These are phyloP conservation scores for Anguilla pacifica DNA, from an alignment of 2,797 vertebrate genomes.

Conservation along the genomic window DNA sequence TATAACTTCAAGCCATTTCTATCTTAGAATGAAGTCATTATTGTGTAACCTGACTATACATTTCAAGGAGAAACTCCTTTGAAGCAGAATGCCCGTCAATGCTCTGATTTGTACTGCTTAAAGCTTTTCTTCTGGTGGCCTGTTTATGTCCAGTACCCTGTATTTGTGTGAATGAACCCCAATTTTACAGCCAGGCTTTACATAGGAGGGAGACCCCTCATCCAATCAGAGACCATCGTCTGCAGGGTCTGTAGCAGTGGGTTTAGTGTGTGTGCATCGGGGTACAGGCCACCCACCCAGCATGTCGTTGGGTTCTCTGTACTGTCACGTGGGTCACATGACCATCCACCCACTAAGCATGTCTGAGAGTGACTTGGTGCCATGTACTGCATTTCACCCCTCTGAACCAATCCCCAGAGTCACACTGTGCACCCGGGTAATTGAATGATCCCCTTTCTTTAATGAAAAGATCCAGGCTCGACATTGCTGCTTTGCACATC, in stretches of 20 bases:
- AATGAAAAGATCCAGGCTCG: slow-evolving; percentile 26
- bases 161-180: not conserved
- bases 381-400: not conserved
- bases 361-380: not conserved
- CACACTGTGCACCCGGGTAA: not conserved
- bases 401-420: not conserved
- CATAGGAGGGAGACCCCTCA: not conserved
- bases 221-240: slow-evolving; percentile 6
- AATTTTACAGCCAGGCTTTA: slow-evolving; percentile 33
- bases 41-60: not conserved
- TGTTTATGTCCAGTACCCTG: not conserved
- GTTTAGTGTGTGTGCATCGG: slow-evolving; percentile 33
- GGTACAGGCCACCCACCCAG: slow-evolving; percentile 46
- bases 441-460: slow-evolving; percentile 25
- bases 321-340: slow-evolving; percentile 20
- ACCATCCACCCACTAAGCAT: slow-evolving; percentile 13
- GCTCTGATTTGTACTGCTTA: no score
- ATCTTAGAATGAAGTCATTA: not conserved
- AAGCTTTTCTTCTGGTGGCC: not conserved
- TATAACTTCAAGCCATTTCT: not conserved
- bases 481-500: slow-evolving; percentile 12
- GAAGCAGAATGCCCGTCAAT: not conserved
- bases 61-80: not conserved
- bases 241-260: not conserved
- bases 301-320: slow-evolving; percentile 37